These are phyloP conservation scores for Macroglossus sobrinus DNA, from an alignment of 2,113 vertebrate genomes.

Conservation along the genomic window DNA sequence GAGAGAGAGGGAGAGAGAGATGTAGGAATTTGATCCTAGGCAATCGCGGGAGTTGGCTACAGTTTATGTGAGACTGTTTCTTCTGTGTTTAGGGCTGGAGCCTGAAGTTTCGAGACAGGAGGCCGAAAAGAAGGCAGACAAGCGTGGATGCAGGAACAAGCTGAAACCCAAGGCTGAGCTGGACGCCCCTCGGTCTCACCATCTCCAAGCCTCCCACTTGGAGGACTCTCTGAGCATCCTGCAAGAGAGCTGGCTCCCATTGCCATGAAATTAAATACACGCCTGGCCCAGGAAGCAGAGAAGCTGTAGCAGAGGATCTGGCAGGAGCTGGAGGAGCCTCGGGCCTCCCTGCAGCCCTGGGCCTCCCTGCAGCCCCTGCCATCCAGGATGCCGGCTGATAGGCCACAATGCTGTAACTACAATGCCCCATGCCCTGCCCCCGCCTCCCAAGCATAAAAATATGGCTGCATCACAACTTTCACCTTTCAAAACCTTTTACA, in stretches of 20 bases:
- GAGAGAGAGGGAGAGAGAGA: not conserved
- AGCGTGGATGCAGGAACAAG: not conserved
- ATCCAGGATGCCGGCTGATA: rapidly evolving
- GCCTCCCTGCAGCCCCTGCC: not conserved
- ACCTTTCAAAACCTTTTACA: not conserved
- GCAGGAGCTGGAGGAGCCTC: not conserved
- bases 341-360: rapidly evolving
- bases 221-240: rapidly evolving
- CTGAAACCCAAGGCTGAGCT: not conserved
- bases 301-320: not conserved
- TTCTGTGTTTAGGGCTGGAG: not conserved
- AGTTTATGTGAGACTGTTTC: not conserved
- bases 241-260: not conserved
- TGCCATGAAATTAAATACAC: not conserved
- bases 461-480: not conserved
- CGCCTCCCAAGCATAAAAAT: not conserved
- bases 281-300: not conserved
- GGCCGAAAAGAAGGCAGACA: not conserved
- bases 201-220: not conserved
- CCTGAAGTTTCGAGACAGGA: not conserved
- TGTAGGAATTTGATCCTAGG: not conserved
- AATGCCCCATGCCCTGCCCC: not conserved
- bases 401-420: not conserved
- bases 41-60: rapidly evolving
- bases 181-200: not conserved